Percentiles rank a stretch among this genome's conserved stretches.
Evolutionary conservation across 2,888 invertebrate genomes (phyloP).

Genomic region (Falcaria lacertinaria): DNA sequence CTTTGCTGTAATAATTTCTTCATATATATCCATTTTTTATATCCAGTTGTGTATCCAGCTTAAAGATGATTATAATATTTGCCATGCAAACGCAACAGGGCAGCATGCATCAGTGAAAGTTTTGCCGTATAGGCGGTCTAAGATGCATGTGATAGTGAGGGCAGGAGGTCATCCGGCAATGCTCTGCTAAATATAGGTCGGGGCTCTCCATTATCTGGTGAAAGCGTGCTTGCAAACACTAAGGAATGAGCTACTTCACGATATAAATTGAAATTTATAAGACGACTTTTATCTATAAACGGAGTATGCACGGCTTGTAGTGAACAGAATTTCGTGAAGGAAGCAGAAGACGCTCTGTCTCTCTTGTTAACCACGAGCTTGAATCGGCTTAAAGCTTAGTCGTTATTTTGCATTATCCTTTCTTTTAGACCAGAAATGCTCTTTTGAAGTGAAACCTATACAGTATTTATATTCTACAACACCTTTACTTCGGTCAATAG

Average conservation of each 20-base stretch:
- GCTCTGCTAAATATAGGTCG: conserved; percentile 42
- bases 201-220: conserved; percentile 19
- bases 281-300: neutral
- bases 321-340: too few relatives aligned
- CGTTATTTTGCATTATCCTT: too few relatives aligned
- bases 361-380: too few relatives aligned
- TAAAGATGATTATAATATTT: too few relatives aligned
- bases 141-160: conserved; percentile 38
- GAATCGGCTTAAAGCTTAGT: too few relatives aligned
- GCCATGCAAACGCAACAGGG: conserved; percentile 21
- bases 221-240: conserved; percentile 27
- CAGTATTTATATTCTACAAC: neutral
- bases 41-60: too few relatives aligned
- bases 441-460: neutral
- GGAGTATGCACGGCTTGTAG: too few relatives aligned
- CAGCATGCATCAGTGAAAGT: conserved; percentile 21
- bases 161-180: conserved; percentile 38
- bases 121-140: conserved; percentile 25
- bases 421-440: neutral
- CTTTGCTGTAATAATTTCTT: too few relatives aligned
- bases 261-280: conserved; percentile 14
- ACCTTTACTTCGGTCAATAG: neutral
- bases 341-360: too few relatives aligned
- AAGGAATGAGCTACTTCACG: conserved; percentile 16
- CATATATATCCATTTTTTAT: too few relatives aligned